Evolutionary conservation across 2,113 vertebrate species (phyloP).

Genomic region (Boulengeromyrus knoepffleri): DNA sequence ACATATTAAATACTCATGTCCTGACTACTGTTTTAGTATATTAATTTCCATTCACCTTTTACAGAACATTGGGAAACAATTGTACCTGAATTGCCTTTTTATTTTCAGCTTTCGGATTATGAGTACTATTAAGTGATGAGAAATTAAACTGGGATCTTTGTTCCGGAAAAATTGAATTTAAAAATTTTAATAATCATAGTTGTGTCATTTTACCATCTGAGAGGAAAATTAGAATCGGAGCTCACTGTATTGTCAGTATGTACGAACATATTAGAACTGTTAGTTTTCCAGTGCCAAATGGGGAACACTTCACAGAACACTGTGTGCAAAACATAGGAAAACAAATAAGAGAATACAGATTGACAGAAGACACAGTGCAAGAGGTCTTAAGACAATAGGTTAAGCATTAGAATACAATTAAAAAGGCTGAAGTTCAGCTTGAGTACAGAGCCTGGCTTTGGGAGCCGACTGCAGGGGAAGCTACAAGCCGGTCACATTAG

Average conservation of each 20-base stretch:
- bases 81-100: background rate
- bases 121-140: background rate
- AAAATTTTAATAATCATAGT: slow-evolving; percentile 7
- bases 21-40: background rate
- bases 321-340: background rate
- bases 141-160: background rate
- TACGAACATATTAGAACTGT: background rate
- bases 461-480: background rate
- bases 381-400: background rate
- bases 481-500: slow-evolving; percentile 9
- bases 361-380: background rate
- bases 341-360: background rate
- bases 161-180: no score
- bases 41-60: background rate
- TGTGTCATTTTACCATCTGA: background rate
- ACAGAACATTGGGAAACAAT: background rate
- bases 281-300: background rate
- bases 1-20: background rate
- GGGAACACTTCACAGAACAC: background rate
- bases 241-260: background rate
- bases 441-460: background rate
- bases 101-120: background rate
- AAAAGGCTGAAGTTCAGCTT: background rate
- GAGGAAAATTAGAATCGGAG: background rate
- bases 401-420: slow-evolving; percentile 15